Percentiles rank a stretch among this genome's conserved stretches.
Conservation (phyloP, 2,797 vertebrate species). For the Phrynocephalus vlangalii region DNA sequence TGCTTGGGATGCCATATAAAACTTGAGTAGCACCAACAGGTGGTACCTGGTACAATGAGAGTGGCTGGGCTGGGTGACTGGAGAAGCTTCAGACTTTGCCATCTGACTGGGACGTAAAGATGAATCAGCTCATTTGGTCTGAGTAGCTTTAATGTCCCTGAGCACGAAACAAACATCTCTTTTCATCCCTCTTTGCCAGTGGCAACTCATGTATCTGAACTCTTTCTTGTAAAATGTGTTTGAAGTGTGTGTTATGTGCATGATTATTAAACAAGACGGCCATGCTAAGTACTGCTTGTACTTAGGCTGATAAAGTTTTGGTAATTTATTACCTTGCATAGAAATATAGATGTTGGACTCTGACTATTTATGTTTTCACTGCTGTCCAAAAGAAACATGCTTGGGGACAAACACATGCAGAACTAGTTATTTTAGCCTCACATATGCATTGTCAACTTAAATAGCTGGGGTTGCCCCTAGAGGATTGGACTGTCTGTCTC, state of each 20-base stretch:
- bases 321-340: conserved; percentile 56
- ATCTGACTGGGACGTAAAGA: not conserved
- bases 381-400: too few relatives aligned
- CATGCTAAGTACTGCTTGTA: not conserved
- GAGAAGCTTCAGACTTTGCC: not conserved
- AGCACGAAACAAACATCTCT: not conserved
- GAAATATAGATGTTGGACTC: conserved; percentile 30
- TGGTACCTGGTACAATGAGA: not conserved
- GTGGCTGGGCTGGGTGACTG: not conserved
- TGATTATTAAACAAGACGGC: conserved; percentile 50
- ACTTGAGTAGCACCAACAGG: not conserved
- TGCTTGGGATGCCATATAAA: not conserved
- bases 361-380: conserved; percentile 6
- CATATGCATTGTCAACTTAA: not conserved
- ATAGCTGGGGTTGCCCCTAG: not conserved
- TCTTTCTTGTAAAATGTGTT: conserved; percentile 41
- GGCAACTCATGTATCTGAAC: not conserved
- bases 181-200: not conserved
- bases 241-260: conserved; percentile 39
- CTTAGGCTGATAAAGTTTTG: conserved; percentile 46
- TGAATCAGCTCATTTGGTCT: not conserved
- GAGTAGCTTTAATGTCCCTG: not conserved
- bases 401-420: not conserved
- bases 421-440: not conserved
- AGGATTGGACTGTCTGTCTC: conserved; percentile 6